Conservation (phyloP, 2,797 vertebrate species). For the Xiphorhynchus erythropygius region DNA sequence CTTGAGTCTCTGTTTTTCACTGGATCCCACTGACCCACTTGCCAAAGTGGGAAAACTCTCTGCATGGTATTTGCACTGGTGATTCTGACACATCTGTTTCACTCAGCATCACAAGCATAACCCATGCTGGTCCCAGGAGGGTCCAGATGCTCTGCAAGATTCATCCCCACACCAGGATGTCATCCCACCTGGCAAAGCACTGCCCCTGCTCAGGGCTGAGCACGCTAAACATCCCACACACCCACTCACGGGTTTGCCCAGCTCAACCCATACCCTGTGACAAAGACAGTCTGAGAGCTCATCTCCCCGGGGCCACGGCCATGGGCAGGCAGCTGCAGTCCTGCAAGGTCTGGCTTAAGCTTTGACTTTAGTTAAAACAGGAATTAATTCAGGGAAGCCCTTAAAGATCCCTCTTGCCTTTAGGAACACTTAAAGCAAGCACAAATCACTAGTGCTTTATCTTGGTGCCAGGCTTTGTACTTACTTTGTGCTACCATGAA, state of each 20-base stretch:
- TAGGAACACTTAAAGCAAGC: neutral
- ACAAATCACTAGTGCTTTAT: neutral
- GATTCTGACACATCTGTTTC: rapidly evolving
- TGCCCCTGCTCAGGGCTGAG: neutral
- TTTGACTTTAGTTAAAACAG: neutral
- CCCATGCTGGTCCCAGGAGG: neutral
- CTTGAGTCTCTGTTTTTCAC: neutral
- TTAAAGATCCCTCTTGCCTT: neutral
- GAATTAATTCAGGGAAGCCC: neutral
- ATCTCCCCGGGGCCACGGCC: rapidly evolving
- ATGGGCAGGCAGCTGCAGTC: neutral
- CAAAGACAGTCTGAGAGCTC: neutral
- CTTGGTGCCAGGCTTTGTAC: neutral
- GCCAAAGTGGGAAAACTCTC: neutral
- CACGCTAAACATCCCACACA: neutral
- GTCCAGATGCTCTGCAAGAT: neutral
- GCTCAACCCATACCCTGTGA: rapidly evolving
- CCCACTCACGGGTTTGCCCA: rapidly evolving
- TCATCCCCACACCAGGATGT: neutral
- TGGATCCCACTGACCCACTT: neutral
- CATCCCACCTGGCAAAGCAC: neutral
- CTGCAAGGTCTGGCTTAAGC: neutral
- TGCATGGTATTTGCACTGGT: neutral
- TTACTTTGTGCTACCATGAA: neutral
- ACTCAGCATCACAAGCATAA: neutral